Evolutionary conservation across 2,888 invertebrate species (phyloP), one percentile per base, ranked within the genome.

Genomic region (Apamea sordens): DNA sequence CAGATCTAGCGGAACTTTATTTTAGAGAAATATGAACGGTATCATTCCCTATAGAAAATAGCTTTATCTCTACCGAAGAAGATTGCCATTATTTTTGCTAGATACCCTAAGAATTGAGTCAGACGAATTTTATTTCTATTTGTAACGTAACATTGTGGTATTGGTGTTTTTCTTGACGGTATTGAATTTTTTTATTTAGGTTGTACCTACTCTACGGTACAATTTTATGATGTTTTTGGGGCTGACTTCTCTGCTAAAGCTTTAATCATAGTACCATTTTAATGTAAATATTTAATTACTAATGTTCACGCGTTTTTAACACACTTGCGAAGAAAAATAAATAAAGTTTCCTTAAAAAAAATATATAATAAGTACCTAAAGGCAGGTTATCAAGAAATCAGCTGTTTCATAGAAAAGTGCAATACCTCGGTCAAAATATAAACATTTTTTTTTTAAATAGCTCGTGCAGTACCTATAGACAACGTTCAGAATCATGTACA

Each of bases 31-130:
- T 53, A 79, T 59, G 47, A 74, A 59, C 32, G 6, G 21, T 36
- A 73, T 76, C 8, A n/a, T 61, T 76, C 15, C 28, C 28, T 59
- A 28, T 41, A 83, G 73, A 73, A 76, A 67, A 80, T 64, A 53
- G 50, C 21, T 59, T 65, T 13, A 64, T 59, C 47, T 73, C 13
- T 47, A 24, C 73, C 21, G 50, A 47, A 73, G 28, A 56, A 53
- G 50, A 67, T 70, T 56, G 32, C 15, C 8, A 71, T 67, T 61
- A 74, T 73, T 65, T 82, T 73, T 59, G 24, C 63, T 36, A 65
- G 36, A 68, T 53, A 67, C n/a, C 5, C 24, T 77, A 24, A 36
- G 24, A 50, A 73, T 56, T 56, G 61, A 41, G 10, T 64, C n/a
- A 15, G 24, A 18, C 15, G 10, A n/a, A 50, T 28, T 78, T 63